A percentile compares a stretch with the other conserved stretches of the same genome.
phyloP scores from a whole-genome alignment of 2,888 invertebrate species.

The Oscheius sp. region DNA sequence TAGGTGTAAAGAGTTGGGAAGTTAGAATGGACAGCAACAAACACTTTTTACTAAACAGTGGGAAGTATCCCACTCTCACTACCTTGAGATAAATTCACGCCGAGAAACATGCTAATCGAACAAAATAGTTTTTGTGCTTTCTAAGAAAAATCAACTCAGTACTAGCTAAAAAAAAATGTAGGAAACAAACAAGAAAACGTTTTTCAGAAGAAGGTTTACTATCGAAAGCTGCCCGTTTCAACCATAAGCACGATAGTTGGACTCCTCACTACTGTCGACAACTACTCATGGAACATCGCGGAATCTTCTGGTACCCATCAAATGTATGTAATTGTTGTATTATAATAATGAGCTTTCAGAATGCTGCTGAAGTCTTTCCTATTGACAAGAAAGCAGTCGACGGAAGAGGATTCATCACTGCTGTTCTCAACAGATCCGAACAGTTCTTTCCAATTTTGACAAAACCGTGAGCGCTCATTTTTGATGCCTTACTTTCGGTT shows the following conservation, averaged over 20 bases:
- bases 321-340: slow-evolving; percentile 6
- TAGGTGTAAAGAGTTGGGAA: too few relatives aligned
- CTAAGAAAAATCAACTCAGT: too few relatives aligned
- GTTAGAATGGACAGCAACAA: too few relatives aligned
- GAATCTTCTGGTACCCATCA: slow-evolving; percentile 33
- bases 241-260: not conserved
- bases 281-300: slow-evolving; percentile 9
- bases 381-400: slow-evolving; percentile 11
- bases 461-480: slow-evolving; percentile 10
- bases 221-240: not conserved
- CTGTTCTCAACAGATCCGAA: not conserved
- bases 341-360: not conserved
- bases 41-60: too few relatives aligned
- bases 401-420: not conserved
- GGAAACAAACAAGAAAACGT: not conserved
- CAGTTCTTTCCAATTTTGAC: not conserved
- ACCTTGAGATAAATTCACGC: too few relatives aligned
- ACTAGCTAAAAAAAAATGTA: too few relatives aligned
- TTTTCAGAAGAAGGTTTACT: slow-evolving; percentile 11
- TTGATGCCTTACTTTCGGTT: not conserved
- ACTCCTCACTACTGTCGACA: slow-evolving; percentile 29
- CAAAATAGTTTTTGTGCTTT: too few relatives aligned
- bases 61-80: too few relatives aligned
- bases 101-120: too few relatives aligned
- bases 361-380: slow-evolving; percentile 11